phyloP scores from a whole-genome alignment of 1,140 invertebrate genomes.

The Patella vulgata region DNA sequence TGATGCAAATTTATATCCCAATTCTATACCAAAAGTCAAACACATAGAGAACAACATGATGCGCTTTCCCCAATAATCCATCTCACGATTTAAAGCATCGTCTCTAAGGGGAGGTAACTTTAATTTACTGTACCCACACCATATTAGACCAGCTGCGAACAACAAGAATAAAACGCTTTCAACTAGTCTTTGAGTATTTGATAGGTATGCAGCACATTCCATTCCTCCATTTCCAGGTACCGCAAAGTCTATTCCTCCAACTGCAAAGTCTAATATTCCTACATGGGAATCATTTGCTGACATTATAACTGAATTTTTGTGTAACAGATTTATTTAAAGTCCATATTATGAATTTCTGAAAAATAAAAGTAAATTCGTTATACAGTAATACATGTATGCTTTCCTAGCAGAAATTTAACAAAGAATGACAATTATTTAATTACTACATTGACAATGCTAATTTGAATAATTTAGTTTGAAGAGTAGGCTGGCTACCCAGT shows the following conservation, averaged over 20 bases:
- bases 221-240: constrained; percentile 69
- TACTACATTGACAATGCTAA: too few relatives aligned
- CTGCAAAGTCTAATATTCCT: too few relatives aligned
- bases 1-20: constrained; percentile 91
- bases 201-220: constrained; percentile 54
- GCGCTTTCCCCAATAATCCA: constrained; percentile 40
- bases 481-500: too few relatives aligned
- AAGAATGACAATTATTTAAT: too few relatives aligned
- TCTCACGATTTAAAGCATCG: constrained; percentile 4
- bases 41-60: constrained; percentile 55
- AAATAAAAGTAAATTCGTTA: too few relatives aligned
- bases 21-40: constrained; percentile 88
- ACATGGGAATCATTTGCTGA: too few relatives aligned
- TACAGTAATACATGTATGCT: too few relatives aligned
- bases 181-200: constrained; percentile 43
- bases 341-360: too few relatives aligned
- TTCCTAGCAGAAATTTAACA: too few relatives aligned
- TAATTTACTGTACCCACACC: constrained; percentile 25
- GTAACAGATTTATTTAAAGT: too few relatives aligned
- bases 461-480: too few relatives aligned
- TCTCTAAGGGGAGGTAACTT: constrained; percentile 26
- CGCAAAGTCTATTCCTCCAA: constrained; percentile 82
- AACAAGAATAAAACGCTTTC: constrained; percentile 50
- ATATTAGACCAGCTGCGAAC: constrained; percentile 36
- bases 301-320: too few relatives aligned